These are phyloP conservation scores for Henricia sp. DNA, from an alignment of 53 echinoderm and acorn worm species.

Conservation along the genomic window DNA sequence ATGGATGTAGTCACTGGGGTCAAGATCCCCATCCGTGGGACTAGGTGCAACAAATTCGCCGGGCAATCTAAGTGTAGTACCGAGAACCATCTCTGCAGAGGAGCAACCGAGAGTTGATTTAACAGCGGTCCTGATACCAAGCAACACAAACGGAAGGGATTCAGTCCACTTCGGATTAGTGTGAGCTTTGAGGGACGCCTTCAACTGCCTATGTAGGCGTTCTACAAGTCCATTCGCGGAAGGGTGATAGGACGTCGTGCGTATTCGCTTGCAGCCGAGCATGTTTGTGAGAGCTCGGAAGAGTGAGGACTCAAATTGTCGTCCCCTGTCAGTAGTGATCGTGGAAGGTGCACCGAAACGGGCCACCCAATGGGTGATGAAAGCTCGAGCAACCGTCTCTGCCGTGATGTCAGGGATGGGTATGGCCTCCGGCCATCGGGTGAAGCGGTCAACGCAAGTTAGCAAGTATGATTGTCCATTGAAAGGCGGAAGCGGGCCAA, in stretches of 20 bases:
- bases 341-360: slow-evolving; percentile 34
- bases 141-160: too few relatives aligned
- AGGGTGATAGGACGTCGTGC: slow-evolving; percentile 32
- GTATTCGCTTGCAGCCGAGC: slow-evolving; percentile 22
- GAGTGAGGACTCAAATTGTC: slow-evolving; percentile 34
- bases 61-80: neutral
- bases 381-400: neutral
- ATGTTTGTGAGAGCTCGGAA: slow-evolving; percentile 11
- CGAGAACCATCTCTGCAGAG: neutral
- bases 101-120: neutral
- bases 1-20: slow-evolving; percentile 18
- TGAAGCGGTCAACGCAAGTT: neutral
- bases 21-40: neutral
- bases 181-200: too few relatives aligned
- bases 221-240: too few relatives aligned
- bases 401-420: slow-evolving; percentile 1
- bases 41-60: neutral
- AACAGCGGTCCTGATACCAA: neutral
- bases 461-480: neutral
- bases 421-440: neutral
- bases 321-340: slow-evolving; percentile 60
- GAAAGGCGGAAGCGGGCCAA: slow-evolving; percentile 59
- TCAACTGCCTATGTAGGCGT: too few relatives aligned
- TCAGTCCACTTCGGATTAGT: neutral
- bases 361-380: slow-evolving; percentile 26